These are phyloP conservation scores for Tenthredo scrophulariae DNA, from an alignment of 2,888 invertebrate genomes.

Conservation along the genomic window DNA sequence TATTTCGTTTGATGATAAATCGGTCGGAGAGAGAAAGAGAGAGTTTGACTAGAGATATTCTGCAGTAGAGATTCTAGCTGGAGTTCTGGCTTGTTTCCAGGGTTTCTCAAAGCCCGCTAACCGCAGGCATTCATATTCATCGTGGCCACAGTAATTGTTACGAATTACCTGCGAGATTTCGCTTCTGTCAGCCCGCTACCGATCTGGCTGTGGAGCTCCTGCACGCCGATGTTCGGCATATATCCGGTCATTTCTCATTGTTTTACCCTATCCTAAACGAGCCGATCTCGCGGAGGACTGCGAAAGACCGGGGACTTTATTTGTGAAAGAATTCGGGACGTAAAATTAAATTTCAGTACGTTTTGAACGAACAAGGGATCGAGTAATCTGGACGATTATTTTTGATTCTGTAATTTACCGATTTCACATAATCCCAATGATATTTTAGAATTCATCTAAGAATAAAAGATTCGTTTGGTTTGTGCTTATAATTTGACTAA, in stretches of 20 bases:
- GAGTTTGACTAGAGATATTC: constrained; percentile 53
- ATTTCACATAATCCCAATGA: not conserved
- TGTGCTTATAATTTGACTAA: not conserved
- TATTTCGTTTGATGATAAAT: constrained; percentile 54
- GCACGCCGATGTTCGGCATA: constrained; percentile 23
- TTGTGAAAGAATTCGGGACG: not conserved
- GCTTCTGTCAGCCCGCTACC: constrained; percentile 14
- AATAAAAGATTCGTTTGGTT: not conserved
- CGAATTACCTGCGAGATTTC: constrained; percentile 59
- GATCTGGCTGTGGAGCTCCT: constrained; percentile 24
- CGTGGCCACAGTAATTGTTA: constrained; percentile 63
- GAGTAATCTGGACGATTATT: not conserved
- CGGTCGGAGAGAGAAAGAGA: constrained; percentile 39
- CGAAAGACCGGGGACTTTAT: not conserved
- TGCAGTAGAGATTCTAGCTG: constrained; percentile 47
- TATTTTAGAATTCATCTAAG: not conserved
- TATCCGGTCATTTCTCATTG: constrained; percentile 23
- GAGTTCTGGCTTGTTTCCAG: constrained; percentile 36
- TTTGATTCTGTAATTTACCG: not conserved
- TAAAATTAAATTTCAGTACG: not conserved
- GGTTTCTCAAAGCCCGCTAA: constrained; percentile 43
- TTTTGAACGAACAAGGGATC: not conserved
- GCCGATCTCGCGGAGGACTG: not conserved
- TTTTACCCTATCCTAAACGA: not conserved
- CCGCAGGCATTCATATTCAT: constrained; percentile 59